Percentiles rank a stretch among this genome's conserved stretches.
Evolutionary conservation across 2,888 invertebrate genomes (phyloP).

Genomic region (Odontomyia ornata): DNA sequence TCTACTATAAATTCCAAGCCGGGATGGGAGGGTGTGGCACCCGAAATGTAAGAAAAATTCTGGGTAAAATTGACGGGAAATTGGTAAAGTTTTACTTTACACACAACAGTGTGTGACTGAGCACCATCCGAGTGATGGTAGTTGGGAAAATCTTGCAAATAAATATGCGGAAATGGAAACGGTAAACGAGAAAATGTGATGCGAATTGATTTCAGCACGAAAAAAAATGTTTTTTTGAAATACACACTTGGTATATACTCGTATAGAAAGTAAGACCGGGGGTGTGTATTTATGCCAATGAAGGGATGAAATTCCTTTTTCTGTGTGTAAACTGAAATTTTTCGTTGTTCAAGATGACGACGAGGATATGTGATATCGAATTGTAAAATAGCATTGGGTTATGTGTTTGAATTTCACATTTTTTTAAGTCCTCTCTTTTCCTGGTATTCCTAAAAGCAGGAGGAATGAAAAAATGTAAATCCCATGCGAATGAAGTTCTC

Average conservation of each 20-base stretch:
- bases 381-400: too few species aligned
- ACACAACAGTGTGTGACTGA: neutral
- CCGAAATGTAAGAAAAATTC: neutral
- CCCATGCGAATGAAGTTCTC: too few species aligned
- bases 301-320: too few species aligned
- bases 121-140: neutral
- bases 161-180: slow-evolving; percentile 39
- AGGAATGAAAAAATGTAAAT: too few species aligned
- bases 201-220: slow-evolving; percentile 36
- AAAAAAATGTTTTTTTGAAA: neutral
- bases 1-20: too few species aligned
- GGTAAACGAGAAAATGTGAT: slow-evolving; percentile 35
- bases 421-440: too few species aligned
- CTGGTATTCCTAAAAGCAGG: too few species aligned
- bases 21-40: neutral
- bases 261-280: neutral
- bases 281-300: too few species aligned
- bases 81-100: slow-evolving; percentile 36
- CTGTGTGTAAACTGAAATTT: too few species aligned
- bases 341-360: too few species aligned
- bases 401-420: too few species aligned
- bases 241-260: neutral
- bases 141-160: slow-evolving; percentile 31
- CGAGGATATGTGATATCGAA: too few species aligned
- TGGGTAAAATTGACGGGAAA: slow-evolving; percentile 40